Base-by-base conservation (phyloP, 2,888 invertebrate species). In the Poecilus cupreus region DNA sequence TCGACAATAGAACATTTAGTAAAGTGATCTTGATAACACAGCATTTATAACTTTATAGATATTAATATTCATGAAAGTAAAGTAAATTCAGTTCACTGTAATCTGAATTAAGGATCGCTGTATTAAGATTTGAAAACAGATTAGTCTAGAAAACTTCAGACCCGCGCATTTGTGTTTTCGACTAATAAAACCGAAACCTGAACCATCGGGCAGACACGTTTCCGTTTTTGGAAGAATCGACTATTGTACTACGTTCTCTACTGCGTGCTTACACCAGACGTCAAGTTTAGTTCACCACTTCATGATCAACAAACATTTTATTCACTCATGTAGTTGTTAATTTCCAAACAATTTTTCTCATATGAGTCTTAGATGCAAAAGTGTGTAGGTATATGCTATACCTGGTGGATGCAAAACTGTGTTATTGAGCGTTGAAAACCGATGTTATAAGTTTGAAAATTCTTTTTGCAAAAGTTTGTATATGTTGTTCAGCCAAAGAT, bases 181-280 rank as follows among this genome's bases (percentile, higher is more conserved):
- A 68, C 64, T 68, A 11, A 26, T 60, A 24, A 60, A 32, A 68
- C 64, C 64, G 64, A 68, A 46, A 80, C 54, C 43, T 51, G 68
- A 51, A 68, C 79, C 70, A 37, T 79, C 79, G 37, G 72, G 72
- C 72, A 80, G 70, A 70, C 46, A 64, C 16, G 11, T 70, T 72
- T 37, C 16, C 51, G 11, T 32, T 32, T 37, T 80, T 80, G 80
- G 80, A 80, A 80, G 80, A 80, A 80, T 80, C 80, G 39, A 54
- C 72, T 79, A 57, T 80, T 72, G 79, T 70, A 80, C 80, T 80
- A 80, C 68, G 26, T 46, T 78, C 75, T 72, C 10, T 60, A 54
- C 10, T 20, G 13, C 6, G 16, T 68, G 37, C 64, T 68, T 68
- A 10, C 37, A 16, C 37, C 64, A 16, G 37, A 37, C 18, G 64